These are phyloP conservation scores for Allobates femoralis DNA, from an alignment of 2,797 vertebrate species.

Conservation along the genomic window DNA sequence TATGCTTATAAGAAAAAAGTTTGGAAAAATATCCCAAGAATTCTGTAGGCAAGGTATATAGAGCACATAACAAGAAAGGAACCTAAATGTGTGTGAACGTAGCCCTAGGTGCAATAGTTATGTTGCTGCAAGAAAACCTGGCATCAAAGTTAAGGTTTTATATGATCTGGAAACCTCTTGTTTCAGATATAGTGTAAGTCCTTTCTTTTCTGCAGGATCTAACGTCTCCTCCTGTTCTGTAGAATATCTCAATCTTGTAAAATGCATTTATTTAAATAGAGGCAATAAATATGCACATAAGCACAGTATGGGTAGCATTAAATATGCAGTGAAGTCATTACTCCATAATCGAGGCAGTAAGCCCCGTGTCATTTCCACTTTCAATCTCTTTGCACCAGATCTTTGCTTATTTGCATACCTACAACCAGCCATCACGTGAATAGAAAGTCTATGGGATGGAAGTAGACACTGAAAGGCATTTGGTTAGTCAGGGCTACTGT, in stretches of 20 bases:
- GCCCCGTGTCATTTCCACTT: slow-evolving; percentile 47
- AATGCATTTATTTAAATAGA: slow-evolving; percentile 49
- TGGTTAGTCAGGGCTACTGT: neutral
- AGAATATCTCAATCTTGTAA: slow-evolving; percentile 48
- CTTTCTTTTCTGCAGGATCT: neutral
- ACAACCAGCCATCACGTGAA: neutral
- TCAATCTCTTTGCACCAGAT: slow-evolving; percentile 47
- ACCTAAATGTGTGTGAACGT: too few species aligned
- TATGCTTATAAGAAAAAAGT: too few species aligned
- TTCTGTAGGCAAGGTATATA: too few species aligned
- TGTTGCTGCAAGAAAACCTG: neutral
- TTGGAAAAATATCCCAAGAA: too few species aligned
- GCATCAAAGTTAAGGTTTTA: neutral
- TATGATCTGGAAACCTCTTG: neutral
- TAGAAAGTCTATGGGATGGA: neutral
- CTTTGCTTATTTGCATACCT: slow-evolving; percentile 32
- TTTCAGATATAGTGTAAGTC: neutral
- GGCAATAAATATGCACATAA: slow-evolving; percentile 57
- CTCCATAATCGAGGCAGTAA: slow-evolving; percentile 47
- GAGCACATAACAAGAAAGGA: too few species aligned
- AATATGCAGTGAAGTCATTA: slow-evolving; percentile 54
- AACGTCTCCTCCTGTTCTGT: neutral
- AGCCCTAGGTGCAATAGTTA: too few species aligned
- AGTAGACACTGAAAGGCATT: neutral
- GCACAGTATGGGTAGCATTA: slow-evolving; percentile 33